Evolutionary conservation across 2,888 invertebrate species (phyloP), one percentile per base, ranked within the genome.

Genomic region (Pterostichus madidus): DNA sequence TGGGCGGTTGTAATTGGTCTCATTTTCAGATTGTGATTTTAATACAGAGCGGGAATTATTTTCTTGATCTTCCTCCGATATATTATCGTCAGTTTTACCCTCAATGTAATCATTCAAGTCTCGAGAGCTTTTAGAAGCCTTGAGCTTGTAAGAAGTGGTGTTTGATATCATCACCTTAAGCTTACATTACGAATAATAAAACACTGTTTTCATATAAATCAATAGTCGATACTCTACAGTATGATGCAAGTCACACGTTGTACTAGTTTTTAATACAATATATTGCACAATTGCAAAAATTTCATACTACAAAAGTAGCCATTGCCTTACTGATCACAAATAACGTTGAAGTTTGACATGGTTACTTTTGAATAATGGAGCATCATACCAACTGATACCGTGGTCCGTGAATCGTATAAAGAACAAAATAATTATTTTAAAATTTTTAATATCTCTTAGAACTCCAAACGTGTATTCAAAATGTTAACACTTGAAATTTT

Each of bases 141-240:
- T 93, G 85, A 92, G 91, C 91, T 93, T 93, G 90, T 91, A 93
- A 89, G 91, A 91, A 89, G 92, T 90, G 90, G 91, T 93, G 90
- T 93, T 93, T 89, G 93, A 93, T 92, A 93, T 90, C 94, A 94
- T 94, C 90, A 93, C 93, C 90, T 88, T 85, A 79, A 86, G 86
- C 86, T 88, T 89, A 90, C 90, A 91, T 91, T 88, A 88, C 90
- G 89, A 86, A 84, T 53, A 83, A 78, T 83, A 85, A 84, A 83
- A 79, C 79, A 83, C 83, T 77, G 15, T 81, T 59, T 81, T 49
- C 83, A 52, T 73, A 46, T 44, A n/a, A 53, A 15, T 31, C 32
- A 75, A 32, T 17, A 32, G 46, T 35, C 53, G 56, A 35, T 56
- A 61, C 17, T 75, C 52, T 73, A 10, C 52, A 32, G 32, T 71